These are phyloP conservation scores for Ianthella basta DNA, from an alignment of 37 sponge, comb jelly and placozoan species.

Conservation along the genomic window DNA sequence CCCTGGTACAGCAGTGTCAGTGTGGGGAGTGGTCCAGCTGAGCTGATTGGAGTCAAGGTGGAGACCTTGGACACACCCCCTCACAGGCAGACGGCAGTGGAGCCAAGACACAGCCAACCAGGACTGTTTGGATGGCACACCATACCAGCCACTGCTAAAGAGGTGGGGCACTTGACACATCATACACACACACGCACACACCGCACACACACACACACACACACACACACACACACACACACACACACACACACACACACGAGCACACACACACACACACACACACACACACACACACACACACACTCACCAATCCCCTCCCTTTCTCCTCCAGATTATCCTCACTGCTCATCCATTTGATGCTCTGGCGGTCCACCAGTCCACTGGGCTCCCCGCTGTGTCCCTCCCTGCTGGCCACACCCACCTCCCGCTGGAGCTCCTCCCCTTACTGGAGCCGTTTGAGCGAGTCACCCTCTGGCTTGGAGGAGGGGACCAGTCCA, in stretches of 20 bases:
- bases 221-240: constrained; percentile 10
- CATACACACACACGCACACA: background rate
- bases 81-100: constrained; percentile 22
- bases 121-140: constrained; percentile 76
- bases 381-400: constrained; percentile 55
- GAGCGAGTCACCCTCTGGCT: constrained; percentile 70
- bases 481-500: constrained; percentile 42
- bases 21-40: constrained; percentile 4
- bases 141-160: constrained; percentile 27
- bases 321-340: constrained; percentile 36
- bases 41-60: constrained; percentile 33
- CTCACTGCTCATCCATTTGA: constrained; percentile 66
- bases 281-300: no score
- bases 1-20: constrained; percentile 32
- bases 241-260: no score
- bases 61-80: constrained; percentile 33
- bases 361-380: constrained; percentile 71
- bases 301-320: background rate
- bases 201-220: background rate
- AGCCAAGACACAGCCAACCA: constrained; percentile 34
- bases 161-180: constrained; percentile 18
- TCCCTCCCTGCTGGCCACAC: constrained; percentile 45
- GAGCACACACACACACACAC: no score
- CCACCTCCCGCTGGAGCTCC: constrained; percentile 54
- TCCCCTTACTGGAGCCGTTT: constrained; percentile 75